A percentile compares a stretch with the other conserved stretches of the same genome.
These are phyloP conservation scores for Pyrocoelia pectoralis DNA, from an alignment of 2,888 invertebrate species.

Conservation along the genomic window DNA sequence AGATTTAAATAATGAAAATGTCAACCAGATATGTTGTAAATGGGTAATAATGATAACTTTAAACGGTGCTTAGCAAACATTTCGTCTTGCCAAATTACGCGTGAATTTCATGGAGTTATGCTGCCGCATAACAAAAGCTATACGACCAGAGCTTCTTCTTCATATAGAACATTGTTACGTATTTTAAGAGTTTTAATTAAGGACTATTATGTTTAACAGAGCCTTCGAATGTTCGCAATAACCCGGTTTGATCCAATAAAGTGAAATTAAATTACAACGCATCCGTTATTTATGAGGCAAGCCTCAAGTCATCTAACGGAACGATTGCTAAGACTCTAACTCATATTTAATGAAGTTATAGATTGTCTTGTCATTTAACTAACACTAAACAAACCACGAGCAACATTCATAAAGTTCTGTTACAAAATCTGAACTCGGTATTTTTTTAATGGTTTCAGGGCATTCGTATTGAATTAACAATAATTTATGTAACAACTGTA, in stretches of 20 bases:
- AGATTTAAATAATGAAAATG: too few relatives aligned
- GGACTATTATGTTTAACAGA: neutral
- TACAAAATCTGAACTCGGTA: conserved; percentile 8
- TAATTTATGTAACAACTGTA: conserved; percentile 19
- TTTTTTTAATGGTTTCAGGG: conserved; percentile 17
- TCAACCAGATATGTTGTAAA: too few relatives aligned
- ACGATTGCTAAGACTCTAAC: neutral
- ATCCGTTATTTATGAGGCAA: neutral
- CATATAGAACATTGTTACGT: too few relatives aligned
- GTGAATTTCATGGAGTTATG: too few relatives aligned
- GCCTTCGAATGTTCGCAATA: neutral
- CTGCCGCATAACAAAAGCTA: too few relatives aligned
- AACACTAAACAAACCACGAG: conserved; percentile 1
- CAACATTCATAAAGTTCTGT: conserved; percentile 13
- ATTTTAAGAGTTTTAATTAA: too few relatives aligned
- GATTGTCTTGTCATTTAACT: conserved; percentile 1
- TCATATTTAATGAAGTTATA: conserved; percentile 1
- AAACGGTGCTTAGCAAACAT: too few relatives aligned
- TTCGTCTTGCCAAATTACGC: too few relatives aligned
- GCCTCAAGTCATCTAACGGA: neutral
- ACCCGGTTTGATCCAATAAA: neutral
- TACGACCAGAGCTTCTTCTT: too few relatives aligned
- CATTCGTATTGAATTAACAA: conserved; percentile 22
- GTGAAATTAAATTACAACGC: conserved; percentile 1
- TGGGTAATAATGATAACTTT: too few relatives aligned